A percentile compares a stretch with the other conserved stretches of the same genome.
Conservation (phyloP, 2,113 vertebrate genomes). For the Dicentrarchus labrax region DNA sequence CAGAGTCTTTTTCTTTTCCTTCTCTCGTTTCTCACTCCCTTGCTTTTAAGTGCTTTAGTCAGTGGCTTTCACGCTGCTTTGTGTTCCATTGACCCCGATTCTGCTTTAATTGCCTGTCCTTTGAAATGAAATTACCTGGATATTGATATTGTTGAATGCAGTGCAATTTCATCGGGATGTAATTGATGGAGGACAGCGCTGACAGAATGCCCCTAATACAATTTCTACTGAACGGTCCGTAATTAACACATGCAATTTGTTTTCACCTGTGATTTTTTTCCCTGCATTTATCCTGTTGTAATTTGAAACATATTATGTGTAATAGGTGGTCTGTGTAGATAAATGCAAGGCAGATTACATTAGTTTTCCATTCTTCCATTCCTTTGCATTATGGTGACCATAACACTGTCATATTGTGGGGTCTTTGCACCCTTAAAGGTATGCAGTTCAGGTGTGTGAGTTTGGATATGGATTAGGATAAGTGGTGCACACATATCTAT, state of each 20-base stretch:
- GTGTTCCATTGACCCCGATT: constrained; percentile 82
- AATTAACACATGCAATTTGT: constrained; percentile 75
- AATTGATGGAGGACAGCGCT: constrained; percentile 71
- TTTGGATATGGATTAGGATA: constrained; percentile 43
- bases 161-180: constrained; percentile 72
- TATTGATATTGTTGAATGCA: constrained; percentile 84
- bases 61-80: constrained; percentile 82
- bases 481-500: constrained; percentile 35
- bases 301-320: constrained; percentile 37
- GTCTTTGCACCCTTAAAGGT: constrained; percentile 14
- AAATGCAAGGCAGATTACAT: not conserved
- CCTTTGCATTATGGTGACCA: not conserved
- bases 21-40: constrained; percentile 76
- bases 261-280: constrained; percentile 54
- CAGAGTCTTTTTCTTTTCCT: constrained; percentile 81
- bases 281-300: constrained; percentile 45
- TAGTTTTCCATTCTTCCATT: not conserved
- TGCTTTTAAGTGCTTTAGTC: constrained; percentile 82
- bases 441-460: not conserved
- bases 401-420: not conserved
- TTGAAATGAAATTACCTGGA: constrained; percentile 83
- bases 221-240: constrained; percentile 67
- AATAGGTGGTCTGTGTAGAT: constrained; percentile 14
- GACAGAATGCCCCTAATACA: constrained; percentile 71
- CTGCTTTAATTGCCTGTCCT: constrained; percentile 82